These are phyloP conservation scores for Plodia interpunctella DNA, from an alignment of 1,140 invertebrate genomes.

Conservation along the genomic window DNA sequence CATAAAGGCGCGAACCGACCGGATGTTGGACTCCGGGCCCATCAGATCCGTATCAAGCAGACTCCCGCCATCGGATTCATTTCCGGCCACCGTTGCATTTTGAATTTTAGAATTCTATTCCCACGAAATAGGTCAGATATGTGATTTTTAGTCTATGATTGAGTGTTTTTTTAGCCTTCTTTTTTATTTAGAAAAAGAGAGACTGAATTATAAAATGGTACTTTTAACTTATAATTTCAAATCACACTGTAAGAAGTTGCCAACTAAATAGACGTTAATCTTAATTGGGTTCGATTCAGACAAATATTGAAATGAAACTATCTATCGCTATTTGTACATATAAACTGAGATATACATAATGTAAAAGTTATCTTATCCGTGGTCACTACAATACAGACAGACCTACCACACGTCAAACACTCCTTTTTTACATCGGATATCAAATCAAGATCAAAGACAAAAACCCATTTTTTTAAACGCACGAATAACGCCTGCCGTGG, in stretches of 20 bases:
- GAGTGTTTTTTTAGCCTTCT: neutral
- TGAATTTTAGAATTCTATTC: constrained; percentile 59
- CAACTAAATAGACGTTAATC: too few relatives aligned
- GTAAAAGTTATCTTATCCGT: too few relatives aligned
- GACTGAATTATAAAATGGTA: too few relatives aligned
- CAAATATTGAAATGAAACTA: too few relatives aligned
- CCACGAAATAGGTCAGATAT: constrained; percentile 38
- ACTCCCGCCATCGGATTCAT: constrained; percentile 64
- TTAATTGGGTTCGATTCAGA: too few relatives aligned
- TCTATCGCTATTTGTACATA: too few relatives aligned
- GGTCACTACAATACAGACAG: too few relatives aligned
- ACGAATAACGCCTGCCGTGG: neutral
- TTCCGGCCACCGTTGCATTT: constrained; percentile 67
- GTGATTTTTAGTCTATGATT: constrained; percentile 20
- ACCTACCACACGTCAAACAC: too few relatives aligned
- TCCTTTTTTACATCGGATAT: neutral
- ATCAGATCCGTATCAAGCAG: constrained; percentile 69
- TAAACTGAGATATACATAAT: too few relatives aligned
- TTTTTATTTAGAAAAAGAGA: neutral
- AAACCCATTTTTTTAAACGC: neutral
- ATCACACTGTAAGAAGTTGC: too few relatives aligned
- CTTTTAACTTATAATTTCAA: too few relatives aligned
- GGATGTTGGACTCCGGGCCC: constrained; percentile 56
- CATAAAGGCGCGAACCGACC: constrained; percentile 66
- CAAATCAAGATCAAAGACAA: neutral